phyloP scores from a whole-genome alignment of 2,888 invertebrate genomes.

The Caenorhabditis becei region DNA sequence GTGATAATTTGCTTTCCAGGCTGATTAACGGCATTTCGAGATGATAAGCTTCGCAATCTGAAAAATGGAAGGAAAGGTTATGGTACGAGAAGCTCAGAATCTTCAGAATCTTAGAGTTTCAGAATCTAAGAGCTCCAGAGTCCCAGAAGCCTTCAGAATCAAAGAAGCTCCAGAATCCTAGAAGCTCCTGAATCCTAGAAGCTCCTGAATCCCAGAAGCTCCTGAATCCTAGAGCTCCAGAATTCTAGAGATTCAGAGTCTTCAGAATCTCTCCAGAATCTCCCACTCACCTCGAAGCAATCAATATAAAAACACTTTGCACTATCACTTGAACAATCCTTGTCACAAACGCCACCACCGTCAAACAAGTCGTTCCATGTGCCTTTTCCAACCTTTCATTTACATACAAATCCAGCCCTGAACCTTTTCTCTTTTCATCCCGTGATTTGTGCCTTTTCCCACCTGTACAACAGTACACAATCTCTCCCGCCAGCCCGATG shows the following conservation, averaged over 20 bases:
- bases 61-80: slow-evolving; percentile 3
- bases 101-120: too few species aligned
- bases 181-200: too few species aligned
- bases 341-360: slow-evolving; percentile 71
- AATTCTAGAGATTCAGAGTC: too few species aligned
- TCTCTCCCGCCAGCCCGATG: slow-evolving; percentile 56
- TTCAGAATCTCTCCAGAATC: background rate
- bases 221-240: too few species aligned
- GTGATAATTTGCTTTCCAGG: slow-evolving; percentile 80
- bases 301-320: slow-evolving; percentile 78
- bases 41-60: slow-evolving; percentile 62
- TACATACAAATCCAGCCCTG: slow-evolving; percentile 61
- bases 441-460: background rate
- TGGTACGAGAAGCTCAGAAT: too few species aligned
- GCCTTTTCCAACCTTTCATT: slow-evolving; percentile 35
- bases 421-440: slow-evolving; percentile 3
- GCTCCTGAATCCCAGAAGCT: too few species aligned
- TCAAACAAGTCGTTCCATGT: slow-evolving; percentile 33
- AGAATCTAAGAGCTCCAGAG: too few species aligned
- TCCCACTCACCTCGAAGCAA: slow-evolving; percentile 64
- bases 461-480: slow-evolving; percentile 62
- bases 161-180: too few species aligned
- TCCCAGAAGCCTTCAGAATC: too few species aligned
- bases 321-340: slow-evolving; percentile 77
- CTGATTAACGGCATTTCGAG: slow-evolving; percentile 50